phyloP scores from a whole-genome alignment of 1,140 invertebrate genomes.

The Drosophila santomea region DNA sequence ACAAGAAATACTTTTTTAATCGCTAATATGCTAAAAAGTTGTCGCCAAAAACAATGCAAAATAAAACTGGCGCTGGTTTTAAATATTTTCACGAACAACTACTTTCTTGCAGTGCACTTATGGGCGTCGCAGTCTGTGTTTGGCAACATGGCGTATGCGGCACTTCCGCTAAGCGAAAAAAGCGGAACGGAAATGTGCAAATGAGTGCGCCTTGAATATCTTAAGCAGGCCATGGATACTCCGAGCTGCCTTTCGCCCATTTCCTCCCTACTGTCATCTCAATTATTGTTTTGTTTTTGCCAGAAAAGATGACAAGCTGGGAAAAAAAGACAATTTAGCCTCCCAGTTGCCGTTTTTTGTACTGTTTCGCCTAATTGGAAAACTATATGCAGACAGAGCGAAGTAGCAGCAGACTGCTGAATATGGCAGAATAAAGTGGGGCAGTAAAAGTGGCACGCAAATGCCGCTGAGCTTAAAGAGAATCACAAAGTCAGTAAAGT shows the following conservation, averaged over 20 bases:
- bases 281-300: slow-evolving; percentile 41
- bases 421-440: slow-evolving; percentile 10
- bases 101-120: background rate
- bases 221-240: slow-evolving; percentile 56
- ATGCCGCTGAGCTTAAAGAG: background rate
- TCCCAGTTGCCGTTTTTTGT: slow-evolving; percentile 26
- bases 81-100: background rate
- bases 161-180: slow-evolving; percentile 49
- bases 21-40: background rate
- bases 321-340: slow-evolving; percentile 37
- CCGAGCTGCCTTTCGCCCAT: background rate
- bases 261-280: slow-evolving; percentile 13
- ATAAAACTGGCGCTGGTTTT: background rate
- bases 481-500: background rate
- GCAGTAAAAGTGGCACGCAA: slow-evolving; percentile 22
- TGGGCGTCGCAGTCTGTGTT: slow-evolving; percentile 29
- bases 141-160: slow-evolving; percentile 55
- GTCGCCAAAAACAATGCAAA: background rate
- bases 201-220: slow-evolving; percentile 74
- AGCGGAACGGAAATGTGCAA: slow-evolving; percentile 74
- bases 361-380: slow-evolving; percentile 69
- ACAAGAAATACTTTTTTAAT: background rate
- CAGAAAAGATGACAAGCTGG: slow-evolving; percentile 60
- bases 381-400: slow-evolving; percentile 59
- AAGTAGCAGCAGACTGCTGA: slow-evolving; percentile 26